Base-by-base conservation (phyloP, 2,797 vertebrate species). In the Sebastes flavidus region DNA sequence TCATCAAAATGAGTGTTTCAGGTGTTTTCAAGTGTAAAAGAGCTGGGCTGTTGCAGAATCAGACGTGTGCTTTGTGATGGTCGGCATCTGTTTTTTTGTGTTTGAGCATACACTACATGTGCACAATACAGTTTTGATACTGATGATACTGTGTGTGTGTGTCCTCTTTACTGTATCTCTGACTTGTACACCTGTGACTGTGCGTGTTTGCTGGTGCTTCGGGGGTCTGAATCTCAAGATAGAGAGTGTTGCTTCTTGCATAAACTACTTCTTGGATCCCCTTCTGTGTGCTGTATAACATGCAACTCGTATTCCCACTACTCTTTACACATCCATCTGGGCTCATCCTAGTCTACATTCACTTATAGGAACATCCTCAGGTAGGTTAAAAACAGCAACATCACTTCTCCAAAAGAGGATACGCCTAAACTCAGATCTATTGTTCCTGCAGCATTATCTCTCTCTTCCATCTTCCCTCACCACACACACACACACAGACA, bases 401-500 rank as follows among this genome's bases (percentile, higher is more conserved):
- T 25, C 18, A 20, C 7, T 56, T n/a, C 29, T 80, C 12, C 12
- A 77, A n/a, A 42, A 75, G 25, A 67, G 54, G 67, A 69, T 34
- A 59, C 20, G 61, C n/a, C 77, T 83, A 12, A 46, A 14, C n/a
- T 61, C 52, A 58, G 38, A 72, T 86, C 72, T 49, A 46, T 75
- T 75, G 84, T 63, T 77, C 38, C 46, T 58, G 65, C 60, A 4
- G 58, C 69, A 46, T 27, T 56, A 34, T 66, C 71, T 75, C n/a
- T 24, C 18, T 9, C 27, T 6, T 29, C 29, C 6, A 16, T 52
- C 52, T 52, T 24, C 22, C 12, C 49, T 49, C 36, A 9, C 4
- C 1, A 24, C 42, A 29, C 61, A 60, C 72, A 27, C 59, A 61
- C 58, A 30, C 27, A 59, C 24, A 13, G n/a, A n/a, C n/a, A n/a